Base-by-base conservation (phyloP, 2,797 vertebrate species). In the Ara ararauna region DNA sequence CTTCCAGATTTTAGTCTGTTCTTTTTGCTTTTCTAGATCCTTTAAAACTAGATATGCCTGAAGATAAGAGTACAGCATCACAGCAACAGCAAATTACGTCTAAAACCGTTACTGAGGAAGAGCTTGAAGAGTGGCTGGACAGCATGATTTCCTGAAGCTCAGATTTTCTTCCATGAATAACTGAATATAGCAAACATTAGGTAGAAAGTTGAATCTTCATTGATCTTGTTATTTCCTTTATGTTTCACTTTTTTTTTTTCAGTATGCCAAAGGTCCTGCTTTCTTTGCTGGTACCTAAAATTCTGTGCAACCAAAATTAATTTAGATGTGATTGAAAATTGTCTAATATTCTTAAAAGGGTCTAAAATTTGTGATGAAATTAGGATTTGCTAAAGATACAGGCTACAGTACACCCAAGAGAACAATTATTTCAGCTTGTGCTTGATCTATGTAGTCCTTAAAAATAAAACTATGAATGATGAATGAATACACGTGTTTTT, bases 101-200 rank as follows among this genome's bases (percentile, higher is more conserved):
- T 19, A 98, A 97, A 96, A 88, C 47, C 13, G 47, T 98, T 68
- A 98, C 97, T 1, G 98, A 98, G 78, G 98, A 98, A 44, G 99
- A 99, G 85, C 98, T 99, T 68, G 99, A 99, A 97, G 99, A 99
- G 62, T 99, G 99, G 99, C 96, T 99, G 62, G 99, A 99, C 98
- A 99, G 98, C 96, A 99, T 99, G 99, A 99, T 99, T 92, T 87
- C 95, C 87, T 97, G 93, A 91, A 87, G 85, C 68, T 75, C 54
- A 38, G 2, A 32, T 74, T 66, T 68, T 45, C 61, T 71, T 60
- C 27, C 50, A 51, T 82, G 92, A 96, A 81, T 67, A 93, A 85
- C 0, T 80, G 50, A 94, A 82, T 60, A 77, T 45, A 61, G 58
- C 53, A 94, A 83, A 80, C 26, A 15, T 47, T 51, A 75, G 7